Conservation (phyloP, 2,888 invertebrate species). For the Pediacus dermestoides region DNA sequence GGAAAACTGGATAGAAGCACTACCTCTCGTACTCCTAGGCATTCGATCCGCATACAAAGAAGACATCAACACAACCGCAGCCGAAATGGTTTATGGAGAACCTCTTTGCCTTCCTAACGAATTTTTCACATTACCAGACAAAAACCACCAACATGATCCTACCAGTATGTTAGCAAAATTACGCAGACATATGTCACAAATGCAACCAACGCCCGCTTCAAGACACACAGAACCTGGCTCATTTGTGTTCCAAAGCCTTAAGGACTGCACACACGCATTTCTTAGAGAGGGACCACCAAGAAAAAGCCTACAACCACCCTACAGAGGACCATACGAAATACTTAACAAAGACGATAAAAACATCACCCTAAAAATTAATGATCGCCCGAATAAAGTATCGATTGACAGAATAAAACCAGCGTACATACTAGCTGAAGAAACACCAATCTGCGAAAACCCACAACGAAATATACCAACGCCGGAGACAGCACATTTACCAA, state of each 20-base stretch:
- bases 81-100: conserved; percentile 15
- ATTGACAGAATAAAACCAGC: conserved; percentile 28
- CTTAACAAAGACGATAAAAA: conserved; percentile 18
- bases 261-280: conserved; percentile 48
- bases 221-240: conserved; percentile 3
- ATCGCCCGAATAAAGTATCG: conserved; percentile 15
- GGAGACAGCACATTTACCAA: too few species aligned
- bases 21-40: conserved; percentile 13
- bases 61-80: conserved; percentile 10
- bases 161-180: too few species aligned
- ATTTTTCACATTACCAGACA: too few species aligned
- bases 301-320: conserved; percentile 25
- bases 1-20: conserved; percentile 14
- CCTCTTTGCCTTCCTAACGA: too few species aligned
- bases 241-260: conserved; percentile 44
- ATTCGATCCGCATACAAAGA: conserved; percentile 8
- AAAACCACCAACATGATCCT: too few species aligned
- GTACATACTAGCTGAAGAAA: conserved; percentile 10
- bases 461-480: too few species aligned
- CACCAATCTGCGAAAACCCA: too few species aligned
- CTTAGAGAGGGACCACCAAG: conserved; percentile 24
- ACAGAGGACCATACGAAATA: conserved; percentile 27
- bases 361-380: conserved; percentile 21
- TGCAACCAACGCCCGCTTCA: conserved; percentile 11
- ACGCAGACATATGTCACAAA: too few species aligned